phyloP scores from a whole-genome alignment of 2,113 vertebrate genomes.

The Melanocharis versteri region DNA sequence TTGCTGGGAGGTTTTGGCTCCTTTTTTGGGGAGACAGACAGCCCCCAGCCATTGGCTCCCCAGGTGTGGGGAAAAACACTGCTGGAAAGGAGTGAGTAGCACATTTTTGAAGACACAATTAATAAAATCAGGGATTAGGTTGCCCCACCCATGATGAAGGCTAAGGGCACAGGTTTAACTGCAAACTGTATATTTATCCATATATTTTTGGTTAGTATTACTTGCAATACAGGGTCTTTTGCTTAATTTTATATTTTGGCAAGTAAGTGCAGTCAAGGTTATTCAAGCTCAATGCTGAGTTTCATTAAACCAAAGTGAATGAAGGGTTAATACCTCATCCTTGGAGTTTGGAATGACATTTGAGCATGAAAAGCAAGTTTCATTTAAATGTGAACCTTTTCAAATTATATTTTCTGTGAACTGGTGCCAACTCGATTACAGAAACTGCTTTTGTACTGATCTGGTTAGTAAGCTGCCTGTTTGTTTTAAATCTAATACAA shows the following conservation, averaged over 20 bases:
- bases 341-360: constrained; percentile 16
- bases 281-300: background rate
- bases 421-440: constrained; percentile 38
- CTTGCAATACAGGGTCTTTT: background rate
- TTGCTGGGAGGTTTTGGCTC: background rate
- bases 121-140: background rate
- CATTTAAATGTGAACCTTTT: constrained; percentile 55
- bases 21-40: background rate
- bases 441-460: constrained; percentile 39
- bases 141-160: background rate
- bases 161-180: background rate
- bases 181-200: background rate
- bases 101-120: background rate
- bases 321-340: constrained; percentile 34
- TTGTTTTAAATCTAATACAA: constrained; percentile 41
- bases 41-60: fast-evolving
- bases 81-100: background rate
- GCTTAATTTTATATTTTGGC: background rate
- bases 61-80: background rate
- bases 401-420: constrained; percentile 52
- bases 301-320: background rate
- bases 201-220: background rate
- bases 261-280: background rate
- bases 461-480: constrained; percentile 40
- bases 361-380: constrained; percentile 25